Conservation (phyloP, 1,140 invertebrate genomes). For the Chlorops oryzae region DNA sequence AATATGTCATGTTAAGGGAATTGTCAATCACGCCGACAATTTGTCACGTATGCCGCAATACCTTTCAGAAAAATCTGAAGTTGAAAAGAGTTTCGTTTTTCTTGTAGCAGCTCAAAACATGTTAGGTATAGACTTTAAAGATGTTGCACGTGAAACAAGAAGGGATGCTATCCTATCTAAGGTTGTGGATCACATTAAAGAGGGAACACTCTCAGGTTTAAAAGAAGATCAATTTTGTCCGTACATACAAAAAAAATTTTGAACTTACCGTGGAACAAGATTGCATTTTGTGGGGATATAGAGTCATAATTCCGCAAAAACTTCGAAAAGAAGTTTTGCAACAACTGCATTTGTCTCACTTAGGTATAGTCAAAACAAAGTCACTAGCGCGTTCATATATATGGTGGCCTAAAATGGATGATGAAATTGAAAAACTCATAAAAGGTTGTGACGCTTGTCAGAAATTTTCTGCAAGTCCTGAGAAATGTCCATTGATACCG, state of each 20-base stretch:
- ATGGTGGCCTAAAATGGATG: slow-evolving; percentile 51
- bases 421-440: slow-evolving; percentile 42
- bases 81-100: background rate
- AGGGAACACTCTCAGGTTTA: background rate
- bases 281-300: slow-evolving; percentile 13
- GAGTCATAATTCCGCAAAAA: slow-evolving; percentile 2
- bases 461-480: background rate
- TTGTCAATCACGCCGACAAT: background rate
- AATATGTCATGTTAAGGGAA: slow-evolving; percentile 8
- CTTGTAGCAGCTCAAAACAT: background rate
- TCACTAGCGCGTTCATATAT: slow-evolving; percentile 48
- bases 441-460: background rate
- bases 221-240: slow-evolving; percentile 10
- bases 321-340: background rate
- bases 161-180: slow-evolving; percentile 10
- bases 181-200: background rate
- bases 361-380: slow-evolving; percentile 48
- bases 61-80: background rate
- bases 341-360: slow-evolving; percentile 14
- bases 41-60: slow-evolving; percentile 3
- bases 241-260: slow-evolving; percentile 5
- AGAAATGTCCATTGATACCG: slow-evolving; percentile 5
- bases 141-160: slow-evolving; percentile 11
- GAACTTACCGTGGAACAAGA: slow-evolving; percentile 20
- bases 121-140: slow-evolving; percentile 2